phyloP scores from a whole-genome alignment of 2,888 invertebrate species.

The Netelia melanura region DNA sequence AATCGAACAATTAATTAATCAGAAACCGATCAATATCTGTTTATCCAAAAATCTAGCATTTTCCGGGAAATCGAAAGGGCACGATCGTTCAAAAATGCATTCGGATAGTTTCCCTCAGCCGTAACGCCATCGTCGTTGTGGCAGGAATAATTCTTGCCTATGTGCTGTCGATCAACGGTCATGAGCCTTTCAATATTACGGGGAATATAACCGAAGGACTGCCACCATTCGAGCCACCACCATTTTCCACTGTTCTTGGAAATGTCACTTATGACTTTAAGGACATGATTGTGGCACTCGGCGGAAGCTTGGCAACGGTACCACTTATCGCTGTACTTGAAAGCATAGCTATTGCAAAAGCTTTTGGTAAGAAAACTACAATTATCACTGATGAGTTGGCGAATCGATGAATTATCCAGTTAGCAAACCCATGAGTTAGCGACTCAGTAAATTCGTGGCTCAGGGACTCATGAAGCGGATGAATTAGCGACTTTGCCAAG shows the following conservation, averaged over 20 bases:
- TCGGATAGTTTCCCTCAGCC: conserved; percentile 89
- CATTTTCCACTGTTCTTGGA: conserved; percentile 87
- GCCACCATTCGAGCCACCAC: conserved; percentile 89
- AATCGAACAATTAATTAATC: conserved; percentile 7
- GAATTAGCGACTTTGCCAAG: no score
- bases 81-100: conserved; percentile 86
- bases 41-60: conserved; percentile 77
- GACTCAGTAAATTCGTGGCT: no score
- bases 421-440: no score
- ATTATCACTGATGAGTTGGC: no score
- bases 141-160: conserved; percentile 89
- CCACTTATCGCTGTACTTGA: conserved; percentile 91
- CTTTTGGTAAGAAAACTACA: conserved; percentile 88
- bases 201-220: conserved; percentile 89
- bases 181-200: conserved; percentile 89
- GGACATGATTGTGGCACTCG: conserved; percentile 88
- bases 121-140: conserved; percentile 93
- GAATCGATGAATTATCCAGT: no score
- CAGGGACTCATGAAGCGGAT: no score
- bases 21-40: conserved; percentile 19
- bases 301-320: conserved; percentile 88
- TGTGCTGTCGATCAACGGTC: conserved; percentile 84
- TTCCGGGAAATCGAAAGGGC: conserved; percentile 81
- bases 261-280: conserved; percentile 87
- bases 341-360: conserved; percentile 91